These are phyloP conservation scores for Oryzias javanicus DNA, from an alignment of 2,113 vertebrate species.

Conservation along the genomic window DNA sequence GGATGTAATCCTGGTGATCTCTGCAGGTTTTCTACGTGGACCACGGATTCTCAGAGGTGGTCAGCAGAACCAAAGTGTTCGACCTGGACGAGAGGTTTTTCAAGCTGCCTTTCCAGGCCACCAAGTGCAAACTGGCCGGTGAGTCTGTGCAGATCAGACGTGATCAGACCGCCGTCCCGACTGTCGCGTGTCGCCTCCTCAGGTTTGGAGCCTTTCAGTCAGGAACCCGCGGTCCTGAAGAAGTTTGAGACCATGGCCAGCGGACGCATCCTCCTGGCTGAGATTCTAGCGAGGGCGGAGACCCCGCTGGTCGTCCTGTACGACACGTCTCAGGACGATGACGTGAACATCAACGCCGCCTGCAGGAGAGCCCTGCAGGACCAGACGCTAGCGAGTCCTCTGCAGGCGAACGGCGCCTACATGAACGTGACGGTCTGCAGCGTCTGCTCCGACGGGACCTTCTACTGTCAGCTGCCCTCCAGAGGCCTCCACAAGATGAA, in stretches of 20 bases:
- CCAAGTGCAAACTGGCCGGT: constrained; percentile 94
- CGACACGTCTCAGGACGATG: constrained; percentile 95
- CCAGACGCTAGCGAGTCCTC: constrained; percentile 81
- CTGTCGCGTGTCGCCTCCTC: not conserved
- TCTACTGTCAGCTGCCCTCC: constrained; percentile 91
- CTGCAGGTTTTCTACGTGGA: constrained; percentile 91
- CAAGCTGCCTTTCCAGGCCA: constrained; percentile 88
- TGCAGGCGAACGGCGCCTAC: constrained; percentile 85
- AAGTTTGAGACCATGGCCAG: constrained; percentile 86
- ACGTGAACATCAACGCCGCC: constrained; percentile 92
- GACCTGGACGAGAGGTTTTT: constrained; percentile 84
- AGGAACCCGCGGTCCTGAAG: constrained; percentile 85
- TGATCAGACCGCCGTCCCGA: not conserved
- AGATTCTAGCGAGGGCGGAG: constrained; percentile 85
- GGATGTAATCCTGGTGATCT: not conserved
- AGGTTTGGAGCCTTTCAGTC: constrained; percentile 89
- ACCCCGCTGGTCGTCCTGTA: constrained; percentile 90
- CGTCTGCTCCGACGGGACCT: constrained; percentile 90
- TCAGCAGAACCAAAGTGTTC: constrained; percentile 85
- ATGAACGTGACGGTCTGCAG: constrained; percentile 87
- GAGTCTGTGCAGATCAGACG: constrained; percentile 51
- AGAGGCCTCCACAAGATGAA: constrained; percentile 85
- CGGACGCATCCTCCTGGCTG: constrained; percentile 89
- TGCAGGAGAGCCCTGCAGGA: constrained; percentile 88
- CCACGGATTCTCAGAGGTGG: constrained; percentile 88